These are phyloP conservation scores for Channa argus DNA, from an alignment of 2,113 vertebrate species.

Conservation along the genomic window DNA sequence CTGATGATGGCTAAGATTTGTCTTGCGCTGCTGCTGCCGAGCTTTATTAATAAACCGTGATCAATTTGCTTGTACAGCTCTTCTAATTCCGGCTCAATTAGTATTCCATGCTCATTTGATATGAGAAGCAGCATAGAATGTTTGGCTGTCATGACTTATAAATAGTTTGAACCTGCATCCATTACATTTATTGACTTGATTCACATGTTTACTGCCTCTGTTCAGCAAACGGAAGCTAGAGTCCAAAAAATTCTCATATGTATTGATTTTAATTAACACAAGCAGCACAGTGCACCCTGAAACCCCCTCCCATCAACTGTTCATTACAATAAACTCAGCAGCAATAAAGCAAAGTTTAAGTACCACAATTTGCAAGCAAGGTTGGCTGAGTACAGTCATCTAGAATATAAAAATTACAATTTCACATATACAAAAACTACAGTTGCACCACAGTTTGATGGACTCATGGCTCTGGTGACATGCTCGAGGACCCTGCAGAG, in stretches of 20 bases:
- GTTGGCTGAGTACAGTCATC: neutral
- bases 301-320: too few species aligned
- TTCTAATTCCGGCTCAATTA: slow-evolving; percentile 23
- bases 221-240: neutral
- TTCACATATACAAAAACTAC: neutral
- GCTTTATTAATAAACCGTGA: slow-evolving; percentile 47
- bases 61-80: slow-evolving; percentile 32
- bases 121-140: slow-evolving; percentile 2
- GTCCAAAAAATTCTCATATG: slow-evolving; percentile 9
- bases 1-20: slow-evolving; percentile 30
- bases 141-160: neutral
- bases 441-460: neutral
- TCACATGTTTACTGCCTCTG: slow-evolving; percentile 6
- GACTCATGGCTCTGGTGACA: slow-evolving; percentile 1
- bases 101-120: neutral
- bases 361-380: neutral
- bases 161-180: neutral
- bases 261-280: slow-evolving; percentile 3
- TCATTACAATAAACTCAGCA: slow-evolving; percentile 5
- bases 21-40: slow-evolving; percentile 12
- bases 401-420: neutral
- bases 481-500: slow-evolving; percentile 19
- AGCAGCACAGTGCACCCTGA: neutral
- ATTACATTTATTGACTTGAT: slow-evolving; percentile 24
- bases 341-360: neutral